A percentile compares a stretch with the other conserved stretches of the same genome.
These are phyloP conservation scores for Lutjanus campechanus DNA, from an alignment of 2,797 vertebrate species.

Conservation along the genomic window DNA sequence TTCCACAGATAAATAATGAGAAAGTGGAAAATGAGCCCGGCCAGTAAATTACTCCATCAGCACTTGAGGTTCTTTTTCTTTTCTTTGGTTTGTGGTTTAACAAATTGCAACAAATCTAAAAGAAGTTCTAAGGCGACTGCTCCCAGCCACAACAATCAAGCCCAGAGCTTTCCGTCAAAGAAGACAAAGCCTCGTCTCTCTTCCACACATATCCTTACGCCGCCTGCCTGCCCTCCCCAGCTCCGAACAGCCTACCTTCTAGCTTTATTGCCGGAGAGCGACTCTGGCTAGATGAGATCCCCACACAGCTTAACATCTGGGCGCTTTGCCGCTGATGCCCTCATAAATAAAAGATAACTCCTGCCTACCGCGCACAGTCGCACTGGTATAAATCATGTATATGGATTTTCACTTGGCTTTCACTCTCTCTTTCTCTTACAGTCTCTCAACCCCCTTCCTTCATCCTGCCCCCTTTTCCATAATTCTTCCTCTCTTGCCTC, in stretches of 20 bases:
- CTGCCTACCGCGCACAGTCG: slow-evolving; percentile 81
- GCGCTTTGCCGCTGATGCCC: slow-evolving; percentile 83
- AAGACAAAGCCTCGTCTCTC: slow-evolving; percentile 65
- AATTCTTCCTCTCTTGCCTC: slow-evolving; percentile 52
- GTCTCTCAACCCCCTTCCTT: slow-evolving; percentile 74
- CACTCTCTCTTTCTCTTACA: slow-evolving; percentile 79
- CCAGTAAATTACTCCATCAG: slow-evolving; percentile 57
- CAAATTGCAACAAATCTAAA: slow-evolving; percentile 52
- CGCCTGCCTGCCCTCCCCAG: slow-evolving; percentile 23
- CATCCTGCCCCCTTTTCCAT: slow-evolving; percentile 59
- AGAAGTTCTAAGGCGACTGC: slow-evolving; percentile 38
- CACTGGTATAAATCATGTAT: slow-evolving; percentile 90
- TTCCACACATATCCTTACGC: slow-evolving; percentile 48
- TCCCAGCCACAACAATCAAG: slow-evolving; percentile 42
- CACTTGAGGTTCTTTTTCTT: neutral
- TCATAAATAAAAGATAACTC: slow-evolving; percentile 92
- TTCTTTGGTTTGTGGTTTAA: slow-evolving; percentile 32
- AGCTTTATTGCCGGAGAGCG: slow-evolving; percentile 80
- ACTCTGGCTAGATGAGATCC: slow-evolving; percentile 85
- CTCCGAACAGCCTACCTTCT: slow-evolving; percentile 65
- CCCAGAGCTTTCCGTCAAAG: slow-evolving; percentile 53
- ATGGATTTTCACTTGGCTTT: slow-evolving; percentile 86
- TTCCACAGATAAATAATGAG: slow-evolving; percentile 59
- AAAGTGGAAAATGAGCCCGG: slow-evolving; percentile 51
- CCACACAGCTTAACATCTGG: slow-evolving; percentile 88